Evolutionary conservation across 2,888 invertebrate genomes (phyloP).

Genomic region (Pachydiplax longipennis): DNA sequence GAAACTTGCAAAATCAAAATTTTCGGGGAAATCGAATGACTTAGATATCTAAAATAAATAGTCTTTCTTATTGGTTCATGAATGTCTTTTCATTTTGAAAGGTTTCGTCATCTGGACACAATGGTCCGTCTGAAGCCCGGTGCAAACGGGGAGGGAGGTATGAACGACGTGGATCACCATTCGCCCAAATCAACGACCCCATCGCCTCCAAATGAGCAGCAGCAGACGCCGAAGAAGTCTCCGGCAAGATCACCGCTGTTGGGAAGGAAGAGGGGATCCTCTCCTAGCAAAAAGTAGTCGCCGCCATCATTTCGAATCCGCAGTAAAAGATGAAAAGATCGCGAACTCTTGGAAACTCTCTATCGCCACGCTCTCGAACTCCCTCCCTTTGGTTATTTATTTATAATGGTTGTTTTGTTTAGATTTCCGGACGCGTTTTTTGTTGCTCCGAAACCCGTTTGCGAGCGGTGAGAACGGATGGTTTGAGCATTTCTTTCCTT

Average conservation of each 20-base stretch:
- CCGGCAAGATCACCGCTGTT: constrained; percentile 64
- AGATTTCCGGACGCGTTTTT: background rate
- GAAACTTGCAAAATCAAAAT: no score
- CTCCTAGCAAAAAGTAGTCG: constrained; percentile 54
- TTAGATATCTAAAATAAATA: background rate
- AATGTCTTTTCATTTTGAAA: constrained; percentile 55
- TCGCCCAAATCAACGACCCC: constrained; percentile 68
- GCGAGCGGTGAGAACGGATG: background rate
- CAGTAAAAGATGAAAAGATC: background rate
- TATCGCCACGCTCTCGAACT: background rate
- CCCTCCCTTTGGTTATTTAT: background rate
- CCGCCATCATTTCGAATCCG: background rate
- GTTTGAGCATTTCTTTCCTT: background rate
- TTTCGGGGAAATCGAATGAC: background rate
- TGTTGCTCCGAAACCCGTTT: background rate
- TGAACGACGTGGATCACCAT: constrained; percentile 61
- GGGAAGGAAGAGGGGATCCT: constrained; percentile 56
- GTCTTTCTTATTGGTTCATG: background rate
- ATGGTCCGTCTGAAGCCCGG: constrained; percentile 78
- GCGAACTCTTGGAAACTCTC: background rate
- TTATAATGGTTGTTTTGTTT: background rate
- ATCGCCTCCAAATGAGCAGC: constrained; percentile 69
- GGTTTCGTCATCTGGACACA: constrained; percentile 87
- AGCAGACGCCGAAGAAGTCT: constrained; percentile 54
- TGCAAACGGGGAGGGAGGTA: constrained; percentile 61